Evolutionary conservation across 2,888 invertebrate species (phyloP), one percentile per base, ranked within the genome.

Genomic region (Meteorus colon): DNA sequence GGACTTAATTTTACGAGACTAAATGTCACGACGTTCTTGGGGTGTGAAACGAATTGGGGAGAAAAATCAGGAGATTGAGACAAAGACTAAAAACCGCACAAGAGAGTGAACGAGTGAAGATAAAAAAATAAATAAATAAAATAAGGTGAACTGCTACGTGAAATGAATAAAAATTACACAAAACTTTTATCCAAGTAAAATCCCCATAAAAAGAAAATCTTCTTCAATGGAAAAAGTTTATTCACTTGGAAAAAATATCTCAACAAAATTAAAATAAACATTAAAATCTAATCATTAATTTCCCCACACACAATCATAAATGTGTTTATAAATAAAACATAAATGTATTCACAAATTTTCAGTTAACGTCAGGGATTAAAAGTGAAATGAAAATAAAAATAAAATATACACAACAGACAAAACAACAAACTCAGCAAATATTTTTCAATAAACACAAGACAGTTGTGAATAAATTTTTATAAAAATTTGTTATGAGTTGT

Each of bases 111-210:
- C n/a, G 19, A 24, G 19, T 19, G 10, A 3, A 55, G 48, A 55
- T n/a, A 55, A 19, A 6, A 6, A 55, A 55, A 59, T 45, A 24
- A 24, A 24, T 24, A 24, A 41, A 34, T 37, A 60, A 41, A 41
- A 67, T 34, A 45, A 63, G n/a, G 45, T 29, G 34, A 74, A 31
- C 31, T 68, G 60, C 60, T 55, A 27, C 24, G 37, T 51, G 24
- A 77, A 75, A 78, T 79, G 85, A 86, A 87, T 87, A 87, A 87
- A 88, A 88, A 87, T 88, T 85, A 88, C 86, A 86, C 83, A 55
- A 55, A 55, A 55, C 19, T 55, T 55, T 55, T 24, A 55, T 19
- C n/a, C n/a, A 48, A 48, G 48, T 4, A 48, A n/a, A 16, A 34
- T 34, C 8, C 34, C 85, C 84, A 83, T 83, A 84, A 12, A 8